Evolutionary conservation across 2,888 invertebrate genomes (phyloP), one percentile per base, ranked within the genome.

Genomic region (Oscheius sp.): DNA sequence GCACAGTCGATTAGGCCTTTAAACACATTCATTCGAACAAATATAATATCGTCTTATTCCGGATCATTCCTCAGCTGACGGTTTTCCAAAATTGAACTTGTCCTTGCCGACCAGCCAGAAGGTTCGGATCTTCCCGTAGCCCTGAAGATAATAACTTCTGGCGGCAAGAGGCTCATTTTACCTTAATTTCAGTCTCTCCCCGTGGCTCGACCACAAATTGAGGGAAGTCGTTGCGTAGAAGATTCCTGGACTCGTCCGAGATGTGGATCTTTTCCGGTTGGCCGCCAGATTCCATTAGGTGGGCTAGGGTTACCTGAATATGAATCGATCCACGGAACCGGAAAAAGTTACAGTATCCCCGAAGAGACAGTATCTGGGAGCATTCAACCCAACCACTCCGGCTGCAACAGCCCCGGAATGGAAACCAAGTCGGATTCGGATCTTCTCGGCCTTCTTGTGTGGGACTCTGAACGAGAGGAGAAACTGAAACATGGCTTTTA

Each of bases 201-300:
- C 84, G 42, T 10, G 77, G 62, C 37, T 78, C 79, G 13, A 76
- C 57, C 0, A 68, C 65, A 63, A 75, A 84, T 32, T 82, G 79
- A 5, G 82, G 82, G 74, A 79, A 84, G 55, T 81, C 80, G 37
- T 73, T 70, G 0, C 57, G 48, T 9, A 84, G 59, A 5, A 82
- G 60, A 4, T 33, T 70, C 29, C 74, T 75, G 0, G 84, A 76
- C 11, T 35, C 29, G 42, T 81, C 80, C 10, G 79, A 79, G 33
- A 84, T 79, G 50, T 87, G 87, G 57, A 87, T 87, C 75, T 76
- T 81, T 62, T 79, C 71, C 66, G 76, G 58, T 33, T 78, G 77
- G 21, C 84, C 84, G 57, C 78, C 72, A 5, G 77, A 77, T 65
- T 84, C 84, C 84, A 84, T 81, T 3, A 76, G 71, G 13, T 79